Conservation (phyloP, 2,797 vertebrate genomes). For the Astyanax mexicanus region DNA sequence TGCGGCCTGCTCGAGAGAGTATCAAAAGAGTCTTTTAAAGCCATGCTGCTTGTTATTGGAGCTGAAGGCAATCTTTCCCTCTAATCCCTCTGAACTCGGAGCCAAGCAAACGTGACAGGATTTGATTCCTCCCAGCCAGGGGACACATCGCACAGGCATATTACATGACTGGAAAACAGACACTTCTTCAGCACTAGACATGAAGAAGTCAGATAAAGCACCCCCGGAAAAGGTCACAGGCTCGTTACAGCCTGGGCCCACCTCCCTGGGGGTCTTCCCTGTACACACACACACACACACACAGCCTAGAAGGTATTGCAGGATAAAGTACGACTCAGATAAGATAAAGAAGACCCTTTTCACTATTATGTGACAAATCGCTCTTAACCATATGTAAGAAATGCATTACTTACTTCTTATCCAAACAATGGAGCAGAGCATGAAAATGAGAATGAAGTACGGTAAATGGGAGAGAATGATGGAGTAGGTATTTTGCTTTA, state of each 20-base stretch:
- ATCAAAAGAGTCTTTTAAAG: slow-evolving; percentile 54
- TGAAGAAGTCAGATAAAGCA: slow-evolving; percentile 44
- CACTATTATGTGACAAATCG: slow-evolving; percentile 28
- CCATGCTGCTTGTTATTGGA: slow-evolving; percentile 51
- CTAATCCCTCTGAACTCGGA: slow-evolving; percentile 52
- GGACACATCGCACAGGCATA: slow-evolving; percentile 22
- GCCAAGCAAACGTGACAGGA: slow-evolving; percentile 48
- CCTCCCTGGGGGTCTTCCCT: slow-evolving; percentile 16
- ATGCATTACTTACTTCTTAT: slow-evolving; percentile 37
- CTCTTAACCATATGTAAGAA: slow-evolving; percentile 16
- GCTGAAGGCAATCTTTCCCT: slow-evolving; percentile 45
- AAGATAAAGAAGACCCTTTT: slow-evolving; percentile 25
- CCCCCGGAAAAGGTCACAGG: slow-evolving; percentile 44
- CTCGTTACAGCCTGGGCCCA: slow-evolving; percentile 13
- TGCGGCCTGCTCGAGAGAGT: slow-evolving; percentile 32
- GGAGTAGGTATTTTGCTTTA: background rate
- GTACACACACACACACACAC: background rate
- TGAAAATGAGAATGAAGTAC: slow-evolving; percentile 34
- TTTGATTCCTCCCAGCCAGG: slow-evolving; percentile 37
- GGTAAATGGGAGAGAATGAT: slow-evolving; percentile 34
- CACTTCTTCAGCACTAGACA: slow-evolving; percentile 19
- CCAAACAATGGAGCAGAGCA: slow-evolving; percentile 31
- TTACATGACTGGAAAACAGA: slow-evolving; percentile 42
- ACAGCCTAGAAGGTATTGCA: slow-evolving; percentile 5
- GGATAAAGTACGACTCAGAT: slow-evolving; percentile 21